These are phyloP conservation scores for Leucophora obtusa DNA, from an alignment of 2,888 invertebrate species.

Conservation along the genomic window DNA sequence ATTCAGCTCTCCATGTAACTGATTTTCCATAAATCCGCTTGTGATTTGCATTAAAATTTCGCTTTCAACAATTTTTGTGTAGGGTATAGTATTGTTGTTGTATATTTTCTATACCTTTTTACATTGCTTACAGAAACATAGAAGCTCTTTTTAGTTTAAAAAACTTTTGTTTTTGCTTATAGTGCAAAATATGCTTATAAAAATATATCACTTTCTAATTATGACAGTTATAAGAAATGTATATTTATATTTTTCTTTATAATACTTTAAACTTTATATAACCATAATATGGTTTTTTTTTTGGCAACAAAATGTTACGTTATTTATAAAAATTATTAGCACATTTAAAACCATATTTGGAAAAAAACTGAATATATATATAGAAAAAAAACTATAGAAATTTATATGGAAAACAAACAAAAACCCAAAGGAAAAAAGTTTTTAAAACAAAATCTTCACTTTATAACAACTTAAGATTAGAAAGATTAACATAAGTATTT, in stretches of 20 bases:
- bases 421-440: background rate
- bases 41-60: no score
- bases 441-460: background rate
- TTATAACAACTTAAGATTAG: background rate
- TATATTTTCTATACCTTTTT: no score
- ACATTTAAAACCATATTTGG: constrained; percentile 29
- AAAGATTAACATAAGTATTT: background rate
- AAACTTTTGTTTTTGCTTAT: no score
- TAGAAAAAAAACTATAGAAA: background rate
- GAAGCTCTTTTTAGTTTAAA: no score
- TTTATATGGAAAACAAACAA: constrained; percentile 18
- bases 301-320: constrained; percentile 6
- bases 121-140: no score
- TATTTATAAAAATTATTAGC: constrained; percentile 28
- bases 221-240: background rate
- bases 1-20: no score
- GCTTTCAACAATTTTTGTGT: no score
- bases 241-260: background rate
- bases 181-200: no score
- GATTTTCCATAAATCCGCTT: no score
- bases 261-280: background rate
- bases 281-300: background rate
- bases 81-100: no score
- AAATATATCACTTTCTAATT: background rate
- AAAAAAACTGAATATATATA: background rate